Conservation (phyloP, 2,113 vertebrate species). For the Nothocercus nigrocapillus region DNA sequence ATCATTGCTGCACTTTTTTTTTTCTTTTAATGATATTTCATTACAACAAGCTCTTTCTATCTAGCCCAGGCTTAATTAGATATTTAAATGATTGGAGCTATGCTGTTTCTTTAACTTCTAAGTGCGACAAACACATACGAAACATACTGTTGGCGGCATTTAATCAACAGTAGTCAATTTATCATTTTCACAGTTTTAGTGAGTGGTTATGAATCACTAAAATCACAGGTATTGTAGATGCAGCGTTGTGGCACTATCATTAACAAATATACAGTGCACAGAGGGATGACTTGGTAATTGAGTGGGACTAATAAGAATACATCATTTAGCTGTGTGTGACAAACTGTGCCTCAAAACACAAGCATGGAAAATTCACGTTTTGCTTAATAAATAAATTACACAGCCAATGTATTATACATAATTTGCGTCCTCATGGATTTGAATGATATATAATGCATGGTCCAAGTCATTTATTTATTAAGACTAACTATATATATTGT, state of each 20-base stretch:
- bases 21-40: slow-evolving; percentile 18
- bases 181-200: slow-evolving; percentile 85
- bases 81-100: slow-evolving; percentile 82
- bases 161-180: slow-evolving; percentile 85
- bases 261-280: slow-evolving; percentile 82
- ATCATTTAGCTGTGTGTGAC: slow-evolving; percentile 87
- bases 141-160: slow-evolving; percentile 83
- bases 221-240: slow-evolving; percentile 84
- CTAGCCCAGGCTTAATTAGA: slow-evolving; percentile 77
- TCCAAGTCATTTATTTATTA: slow-evolving; percentile 96
- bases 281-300: slow-evolving; percentile 88
- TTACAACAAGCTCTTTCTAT: slow-evolving; percentile 39
- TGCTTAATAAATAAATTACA: slow-evolving; percentile 99
- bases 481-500: slow-evolving; percentile 87
- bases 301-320: slow-evolving; percentile 90
- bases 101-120: slow-evolving; percentile 81
- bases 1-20: background rate
- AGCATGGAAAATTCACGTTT: slow-evolving; percentile 92
- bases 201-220: slow-evolving; percentile 85
- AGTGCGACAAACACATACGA: slow-evolving; percentile 73
- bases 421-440: slow-evolving; percentile 90
- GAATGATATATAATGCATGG: slow-evolving; percentile 95
- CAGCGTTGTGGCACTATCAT: slow-evolving; percentile 81
- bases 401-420: slow-evolving; percentile 93
- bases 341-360: slow-evolving; percentile 83